Base-by-base conservation (phyloP, 2,888 invertebrate species). In the Onchidella celtica region DNA sequence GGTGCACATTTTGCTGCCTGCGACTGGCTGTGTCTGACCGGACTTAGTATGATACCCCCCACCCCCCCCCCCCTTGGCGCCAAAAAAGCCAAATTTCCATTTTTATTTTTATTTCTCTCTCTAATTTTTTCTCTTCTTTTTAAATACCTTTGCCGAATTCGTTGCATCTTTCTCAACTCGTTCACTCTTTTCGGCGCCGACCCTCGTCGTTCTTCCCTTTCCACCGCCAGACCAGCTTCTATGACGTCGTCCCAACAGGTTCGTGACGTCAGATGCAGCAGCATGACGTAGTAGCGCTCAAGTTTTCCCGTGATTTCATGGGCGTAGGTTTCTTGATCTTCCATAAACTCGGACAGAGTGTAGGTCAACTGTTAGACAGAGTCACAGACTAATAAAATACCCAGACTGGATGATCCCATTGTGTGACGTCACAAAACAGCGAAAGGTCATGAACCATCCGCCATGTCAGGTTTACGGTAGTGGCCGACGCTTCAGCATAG, bases 221-320 rank as follows among this genome's bases (percentile, higher is more conserved):
- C 81, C 29, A 66, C 81, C 1, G 81, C 81, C 59, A 81, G 69
- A 0, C 81, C 81, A 0, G 75, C 81, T 1, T 0, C 36, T 27
- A 81, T 81, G 55, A 75, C 81, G 57, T 81, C 81, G 47, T 81
- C 81, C 81, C 81, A 81, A 47, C 81, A 81, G 59, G 68, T 75
- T 29, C 81, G 74, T 9, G 69, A 59, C 0, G 68, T 66, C 59
- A 81, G 61, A 17, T 81, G 69, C 3, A 75, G 29, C 40, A 81
- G 6, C 11, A 81, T 74, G 40, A 63, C 14, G 17, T 36, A 14
- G 61, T 40, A 75, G 29, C 81, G 74, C 75, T 81, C 75, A 11
- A 81, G n/a, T 32, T 75, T 74, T n/a, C 40, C 34, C 21, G 38
- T 29, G 11, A 69, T 29, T 0, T 81, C 81, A 6, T 57, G 74